Base-by-base conservation (phyloP, 2,113 vertebrate genomes). In the Sakesphorus luctuosus region DNA sequence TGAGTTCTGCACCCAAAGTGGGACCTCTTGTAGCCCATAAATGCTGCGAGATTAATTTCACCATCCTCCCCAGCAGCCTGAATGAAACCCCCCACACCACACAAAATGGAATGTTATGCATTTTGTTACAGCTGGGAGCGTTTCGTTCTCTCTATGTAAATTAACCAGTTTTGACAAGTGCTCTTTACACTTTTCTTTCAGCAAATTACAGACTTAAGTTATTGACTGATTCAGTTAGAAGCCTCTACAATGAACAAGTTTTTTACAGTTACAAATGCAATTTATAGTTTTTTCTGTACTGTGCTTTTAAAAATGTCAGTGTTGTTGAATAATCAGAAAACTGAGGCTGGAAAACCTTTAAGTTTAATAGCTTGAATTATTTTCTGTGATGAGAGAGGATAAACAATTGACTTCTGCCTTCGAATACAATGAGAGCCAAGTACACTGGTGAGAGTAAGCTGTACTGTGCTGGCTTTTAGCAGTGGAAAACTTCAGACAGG, bases 101-200 rank as follows among this genome's bases (percentile, higher is more conserved):
- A 18, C 2, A 31, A 28, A 15, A 63, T n/a, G 4, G 4, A 56
- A 24, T 0, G 0, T 11, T n/a, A 44, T 73, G 11, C 40, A 2
- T 83, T 78, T 61, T 47, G 18, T 56, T 77, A 8, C 19, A 14
- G 13, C 10, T 71, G 10, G 23, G 4, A 44, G 9, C 35, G 14
- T 65, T 73, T 46, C 63, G 12, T 56, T 71, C 10, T 58, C 19
- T 18, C 11, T 55, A 2, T 28, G 4, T 71, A 29, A 78, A 56
- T 69, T 11, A 66, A 50, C 7, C 19, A 8, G 5, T 73, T 82
- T 65, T 82, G 23, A 7, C 13, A 47, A 63, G 6, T 69, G 3
- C 40, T 47, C 40, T 73, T 73, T 80, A 47, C 1, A 2, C 7
- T 44, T 79, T 62, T 5, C 10, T 46, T 65, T 49, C 19, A 73